Evolutionary conservation across 92 coral and sea anemone genomes (phyloP).

Genomic region (Epizoanthus fatuus): DNA sequence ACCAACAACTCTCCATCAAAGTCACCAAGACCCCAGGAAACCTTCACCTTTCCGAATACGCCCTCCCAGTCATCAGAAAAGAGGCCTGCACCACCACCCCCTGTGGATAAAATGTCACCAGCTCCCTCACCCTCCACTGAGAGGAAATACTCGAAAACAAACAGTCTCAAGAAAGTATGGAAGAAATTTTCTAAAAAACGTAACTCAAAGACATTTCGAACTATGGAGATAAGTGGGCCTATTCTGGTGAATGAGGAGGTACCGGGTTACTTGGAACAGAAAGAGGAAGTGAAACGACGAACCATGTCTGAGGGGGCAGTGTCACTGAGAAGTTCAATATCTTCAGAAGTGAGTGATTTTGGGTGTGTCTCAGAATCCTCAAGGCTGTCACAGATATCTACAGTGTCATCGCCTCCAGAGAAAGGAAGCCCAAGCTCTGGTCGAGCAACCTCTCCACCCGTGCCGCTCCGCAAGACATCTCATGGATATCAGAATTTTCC

Average conservation of each 20-base stretch:
- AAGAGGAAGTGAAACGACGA: slow-evolving; percentile 52
- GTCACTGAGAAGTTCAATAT: slow-evolving; percentile 41
- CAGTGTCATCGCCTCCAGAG: slow-evolving; percentile 25
- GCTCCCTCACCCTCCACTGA: slow-evolving; percentile 34
- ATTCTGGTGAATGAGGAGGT: slow-evolving; percentile 78
- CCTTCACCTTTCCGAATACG: neutral
- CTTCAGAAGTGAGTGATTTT: slow-evolving; percentile 34
- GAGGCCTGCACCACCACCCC: slow-evolving; percentile 8
- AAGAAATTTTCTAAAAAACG: slow-evolving; percentile 79
- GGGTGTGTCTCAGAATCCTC: neutral
- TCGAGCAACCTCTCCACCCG: slow-evolving; percentile 51
- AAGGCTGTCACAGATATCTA: slow-evolving; percentile 12
- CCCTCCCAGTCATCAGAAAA: slow-evolving; percentile 7
- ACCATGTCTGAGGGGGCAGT: slow-evolving; percentile 39
- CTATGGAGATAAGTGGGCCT: slow-evolving; percentile 86
- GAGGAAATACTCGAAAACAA: slow-evolving; percentile 65
- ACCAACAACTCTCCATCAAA: slow-evolving; percentile 19
- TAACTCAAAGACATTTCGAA: slow-evolving; percentile 71
- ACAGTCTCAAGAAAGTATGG: slow-evolving; percentile 83
- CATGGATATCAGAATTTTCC: slow-evolving; percentile 90
- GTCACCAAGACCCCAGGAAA: slow-evolving; percentile 17
- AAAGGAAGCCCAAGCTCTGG: neutral
- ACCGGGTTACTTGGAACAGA: slow-evolving; percentile 65
- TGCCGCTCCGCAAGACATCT: slow-evolving; percentile 62
- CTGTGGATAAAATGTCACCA: slow-evolving; percentile 17